These are phyloP conservation scores for Polydesmus complanatus DNA, from an alignment of 2,888 invertebrate species.

Conservation along the genomic window DNA sequence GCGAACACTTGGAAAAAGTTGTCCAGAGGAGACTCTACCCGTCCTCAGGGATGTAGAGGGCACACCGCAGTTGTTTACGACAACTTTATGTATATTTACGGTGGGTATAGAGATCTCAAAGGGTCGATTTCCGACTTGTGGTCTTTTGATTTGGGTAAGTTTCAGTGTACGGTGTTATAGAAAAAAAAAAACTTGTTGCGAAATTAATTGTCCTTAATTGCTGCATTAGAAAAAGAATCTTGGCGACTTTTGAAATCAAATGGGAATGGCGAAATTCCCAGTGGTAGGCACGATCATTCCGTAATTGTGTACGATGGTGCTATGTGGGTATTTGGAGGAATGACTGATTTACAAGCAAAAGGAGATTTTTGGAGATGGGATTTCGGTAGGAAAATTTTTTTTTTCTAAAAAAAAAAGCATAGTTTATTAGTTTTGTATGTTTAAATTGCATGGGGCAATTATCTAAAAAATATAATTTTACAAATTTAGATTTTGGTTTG, in stretches of 20 bases:
- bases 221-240: slow-evolving; percentile 54
- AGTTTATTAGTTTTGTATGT: slow-evolving; percentile 29
- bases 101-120: slow-evolving; percentile 70
- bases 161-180: neutral
- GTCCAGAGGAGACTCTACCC: slow-evolving; percentile 34
- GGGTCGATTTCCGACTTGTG: slow-evolving; percentile 74
- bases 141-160: slow-evolving; percentile 70
- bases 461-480: no score
- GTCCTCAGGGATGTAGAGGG: slow-evolving; percentile 62
- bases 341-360: slow-evolving; percentile 64
- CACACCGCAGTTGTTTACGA: slow-evolving; percentile 67
- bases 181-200: neutral
- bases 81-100: slow-evolving; percentile 67
- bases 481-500: no score
- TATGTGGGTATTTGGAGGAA: slow-evolving; percentile 79
- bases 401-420: no score
- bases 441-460: slow-evolving; percentile 48
- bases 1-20: slow-evolving; percentile 47
- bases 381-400: slow-evolving; percentile 37
- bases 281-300: slow-evolving; percentile 70
- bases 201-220: neutral
- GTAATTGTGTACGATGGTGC: slow-evolving; percentile 59
- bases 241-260: slow-evolving; percentile 49
- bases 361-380: slow-evolving; percentile 68
- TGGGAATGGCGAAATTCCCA: slow-evolving; percentile 40